Conservation (phyloP, 2,797 vertebrate species). For the Denticeps clupeoides region DNA sequence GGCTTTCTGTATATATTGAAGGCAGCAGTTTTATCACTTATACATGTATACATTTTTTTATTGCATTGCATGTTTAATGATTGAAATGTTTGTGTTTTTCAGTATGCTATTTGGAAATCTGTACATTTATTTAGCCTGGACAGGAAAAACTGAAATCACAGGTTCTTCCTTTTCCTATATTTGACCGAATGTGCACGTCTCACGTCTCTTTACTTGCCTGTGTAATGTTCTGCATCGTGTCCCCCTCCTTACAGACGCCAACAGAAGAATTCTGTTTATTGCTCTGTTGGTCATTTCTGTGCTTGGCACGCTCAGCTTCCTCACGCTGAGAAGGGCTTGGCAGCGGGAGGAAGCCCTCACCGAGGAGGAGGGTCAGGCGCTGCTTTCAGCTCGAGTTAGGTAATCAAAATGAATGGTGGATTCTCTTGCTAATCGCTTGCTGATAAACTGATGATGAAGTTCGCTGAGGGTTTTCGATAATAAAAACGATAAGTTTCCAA, state of each 20-base stretch:
- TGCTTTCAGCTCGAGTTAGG: constrained; percentile 49
- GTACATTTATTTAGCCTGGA: constrained; percentile 70
- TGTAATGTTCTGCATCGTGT: not conserved
- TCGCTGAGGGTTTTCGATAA: no score
- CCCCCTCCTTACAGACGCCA: constrained; percentile 43
- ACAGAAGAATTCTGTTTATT: constrained; percentile 58
- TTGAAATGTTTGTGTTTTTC: constrained; percentile 23
- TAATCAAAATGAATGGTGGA: constrained; percentile 47
- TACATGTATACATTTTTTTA: not conserved
- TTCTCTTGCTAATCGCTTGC: no score
- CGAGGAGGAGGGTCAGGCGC: constrained; percentile 59
- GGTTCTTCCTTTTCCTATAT: constrained; percentile 38
- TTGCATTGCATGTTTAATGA: not conserved
- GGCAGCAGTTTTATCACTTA: no score
- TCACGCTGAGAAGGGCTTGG: constrained; percentile 45
- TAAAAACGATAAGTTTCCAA: no score
- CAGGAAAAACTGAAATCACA: constrained; percentile 58
- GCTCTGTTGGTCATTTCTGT: constrained; percentile 55
- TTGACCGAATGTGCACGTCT: not conserved
- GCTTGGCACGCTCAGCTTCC: constrained; percentile 61
- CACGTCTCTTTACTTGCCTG: not conserved
- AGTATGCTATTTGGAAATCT: constrained; percentile 76
- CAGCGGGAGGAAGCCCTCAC: constrained; percentile 49
- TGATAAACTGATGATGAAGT: no score
- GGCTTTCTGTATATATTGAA: no score